Base-by-base conservation (phyloP, 37 sponge, comb jelly and placozoan genomes). In the Ephydatia muelleri region DNA sequence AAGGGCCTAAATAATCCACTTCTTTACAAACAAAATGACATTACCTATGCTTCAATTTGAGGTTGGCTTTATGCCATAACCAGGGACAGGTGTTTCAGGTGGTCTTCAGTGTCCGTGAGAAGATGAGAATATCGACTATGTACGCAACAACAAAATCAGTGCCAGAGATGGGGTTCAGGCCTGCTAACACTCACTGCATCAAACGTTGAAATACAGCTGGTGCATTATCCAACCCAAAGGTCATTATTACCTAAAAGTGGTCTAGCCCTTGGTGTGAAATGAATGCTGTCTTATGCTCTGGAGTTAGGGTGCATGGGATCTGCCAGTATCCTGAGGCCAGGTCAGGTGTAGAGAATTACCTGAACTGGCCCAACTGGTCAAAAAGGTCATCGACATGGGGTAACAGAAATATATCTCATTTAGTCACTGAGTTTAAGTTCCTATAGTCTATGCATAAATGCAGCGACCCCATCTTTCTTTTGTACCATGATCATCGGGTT, bases 271-370 rank as follows among this genome's bases (percentile, higher is more conserved):
- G 74, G 3, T 71, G 79, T 8, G 84, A 83, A 35, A 76, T 65
- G 38, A 87, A 87, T 8, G 84, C 92, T 5, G 92, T 91, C 72
- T 91, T 91, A 76, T 91, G 88, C 33, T 65, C 68, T 16, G 79
- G 32, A 2, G 37, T 34, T 39, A 28, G 79, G 19, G 83, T 75
- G 11, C 37, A 26, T 30, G 49, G 38, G 49, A 92, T 83, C 76
- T 92, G 92, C 92, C 92, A 88, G 47, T 70, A 92, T 1, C 89
- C 88, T 43, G 89, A 69, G 25, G 92, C 92, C 2, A 92, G 78
- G 79, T 92, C 88, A 27, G 88, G 47, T 0, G 84, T 87, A 28
- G 84, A 65, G 68, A 87, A 87, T 76, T 76, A 83, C 14, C 39
- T 75, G 27, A 84, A 49, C 68, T 72, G 25, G 0, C 88, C 88